Evolutionary conservation across 2,797 vertebrate species (phyloP), one percentile per base, ranked within the genome.

Genomic region (Anguilla anguilla): DNA sequence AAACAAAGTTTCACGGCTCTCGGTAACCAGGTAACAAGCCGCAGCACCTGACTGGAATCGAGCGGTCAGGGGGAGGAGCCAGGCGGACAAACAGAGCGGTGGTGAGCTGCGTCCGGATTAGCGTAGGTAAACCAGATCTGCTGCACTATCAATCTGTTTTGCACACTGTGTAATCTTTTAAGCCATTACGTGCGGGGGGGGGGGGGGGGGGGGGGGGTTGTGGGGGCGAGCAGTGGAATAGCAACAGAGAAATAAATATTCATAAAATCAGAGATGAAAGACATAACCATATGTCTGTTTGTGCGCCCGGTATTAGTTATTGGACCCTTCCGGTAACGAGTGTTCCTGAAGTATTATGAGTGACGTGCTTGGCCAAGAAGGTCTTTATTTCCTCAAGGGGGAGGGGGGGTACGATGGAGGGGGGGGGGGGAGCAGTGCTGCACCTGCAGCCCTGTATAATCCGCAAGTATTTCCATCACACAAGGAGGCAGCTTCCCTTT

Each of bases 11-110:
- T 85, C 59, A 5, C 2, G 15, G 17, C 39, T 64, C 35, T 64
- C 35, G 3, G 84, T 64, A 85, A 22, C 84, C 84, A 85, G 84
- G 84, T 61, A 64, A 67, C 57, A 2, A 39, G 83, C 2, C 15
- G 35, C 84, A 57, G 22, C 55, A 61, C 84, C 84, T 85, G 53
- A 59, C 35, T 67, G 59, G 35, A 64, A 59, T 59, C 4, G 22
- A 25, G 43, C 10, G 77, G 77, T 46, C 22, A 25, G 6, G 19
- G 77, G 43, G 43, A 46, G 39, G 46, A 3, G 35, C 74, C 35
- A 6, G 35, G 74, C 17, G 15, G 69, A 3, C 17, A 7, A 46
- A 46, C 74, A 43, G 74, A 39, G 39, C 4, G 4, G 39, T 13
- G 1, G 39, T 35, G 72, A 5, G 43, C 35, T 17, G 4, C 0